Percentiles rank a stretch among this genome's conserved stretches.
These are phyloP conservation scores for Struthidea cinerea DNA, from an alignment of 2,113 vertebrate genomes.

Conservation along the genomic window DNA sequence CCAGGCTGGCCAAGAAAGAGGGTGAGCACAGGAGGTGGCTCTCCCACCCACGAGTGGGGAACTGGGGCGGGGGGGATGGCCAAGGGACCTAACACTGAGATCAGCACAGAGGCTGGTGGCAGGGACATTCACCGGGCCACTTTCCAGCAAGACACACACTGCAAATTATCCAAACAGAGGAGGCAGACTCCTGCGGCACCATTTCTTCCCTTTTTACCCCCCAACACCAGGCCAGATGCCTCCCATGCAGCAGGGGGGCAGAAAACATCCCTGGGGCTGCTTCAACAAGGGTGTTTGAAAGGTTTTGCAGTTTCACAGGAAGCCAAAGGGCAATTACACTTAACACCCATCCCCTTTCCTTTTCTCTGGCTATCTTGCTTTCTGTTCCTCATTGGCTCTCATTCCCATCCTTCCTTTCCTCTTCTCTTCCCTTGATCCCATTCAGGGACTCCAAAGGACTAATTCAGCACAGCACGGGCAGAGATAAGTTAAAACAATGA, in stretches of 20 bases:
- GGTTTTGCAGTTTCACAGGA: not conserved
- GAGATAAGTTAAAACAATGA: conserved; percentile 50
- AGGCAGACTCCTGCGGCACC: not conserved
- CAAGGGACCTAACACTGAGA: not conserved
- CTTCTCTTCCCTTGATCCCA: not conserved
- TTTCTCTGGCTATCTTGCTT: not conserved
- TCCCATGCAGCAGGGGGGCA: not conserved
- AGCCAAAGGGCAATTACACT: not conserved
- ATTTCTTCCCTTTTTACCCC: not conserved
- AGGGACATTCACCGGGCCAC: not conserved
- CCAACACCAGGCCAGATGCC: not conserved
- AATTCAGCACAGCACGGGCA: conserved; percentile 26
- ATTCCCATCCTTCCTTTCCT: conserved; percentile 2
- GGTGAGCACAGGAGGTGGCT: not conserved
- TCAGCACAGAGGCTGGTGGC: not conserved
- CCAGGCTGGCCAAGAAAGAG: not conserved
- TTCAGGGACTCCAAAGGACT: conserved; percentile 43
- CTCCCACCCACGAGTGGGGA: not conserved
- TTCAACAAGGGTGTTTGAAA: not conserved
- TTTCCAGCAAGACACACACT: conserved; percentile 9
- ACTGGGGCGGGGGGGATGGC: not conserved
- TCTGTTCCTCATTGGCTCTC: not conserved
- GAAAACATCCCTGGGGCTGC: not conserved
- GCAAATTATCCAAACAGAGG: not conserved
- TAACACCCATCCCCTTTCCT: not conserved